Evolutionary conservation across 2,888 invertebrate species (phyloP), one percentile per base, ranked within the genome.

Genomic region (Mystacides longicornis): DNA sequence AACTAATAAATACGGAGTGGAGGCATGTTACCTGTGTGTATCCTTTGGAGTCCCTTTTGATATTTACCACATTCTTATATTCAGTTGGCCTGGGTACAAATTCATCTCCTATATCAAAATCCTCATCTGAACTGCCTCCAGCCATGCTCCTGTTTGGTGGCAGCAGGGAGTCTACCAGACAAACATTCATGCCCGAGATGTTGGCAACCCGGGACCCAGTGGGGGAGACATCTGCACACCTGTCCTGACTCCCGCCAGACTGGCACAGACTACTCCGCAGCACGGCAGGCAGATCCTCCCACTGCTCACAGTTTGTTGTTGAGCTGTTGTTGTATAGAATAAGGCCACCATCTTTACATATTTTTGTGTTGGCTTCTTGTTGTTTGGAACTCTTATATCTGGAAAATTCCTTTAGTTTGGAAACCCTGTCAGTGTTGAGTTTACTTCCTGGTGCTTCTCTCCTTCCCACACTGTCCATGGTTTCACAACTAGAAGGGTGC

Each of bases 101-200:
- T n/a, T 18, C 49, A 4, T 49, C 3, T 67, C 64, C 33, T 64
- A 65, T 63, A 33, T 73, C 73, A 0, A 71, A 68, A 1, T 75
- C 75, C 1, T 72, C 72, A 59, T 75, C 74, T 11, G 71, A 71
- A 0, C 71, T 71, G 0, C 37, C 37, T 3, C 7, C 37, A 3
- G 37, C 14, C n/a, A n/a, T n/a, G 14, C 16, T 37, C 14, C 37
- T 37, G 37, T 37, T 37, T 37, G 37, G 37, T 37, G 37, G 37
- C 37, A 76, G 66, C 16, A 77, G 67, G 0, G 75, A 76, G 49
- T 75, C 74, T 21, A 75, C 75, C 1, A 77, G 56, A 33, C 76
- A 77, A n/a, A 77, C 74, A 51, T 75, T 77, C 57, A 77, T 77
- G 0, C 77, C 77, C 49, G 77, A 76, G 0, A 77, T 76, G 57